Conservation (phyloP, 1,140 invertebrate species). For the Papilio aristodemus region DNA sequence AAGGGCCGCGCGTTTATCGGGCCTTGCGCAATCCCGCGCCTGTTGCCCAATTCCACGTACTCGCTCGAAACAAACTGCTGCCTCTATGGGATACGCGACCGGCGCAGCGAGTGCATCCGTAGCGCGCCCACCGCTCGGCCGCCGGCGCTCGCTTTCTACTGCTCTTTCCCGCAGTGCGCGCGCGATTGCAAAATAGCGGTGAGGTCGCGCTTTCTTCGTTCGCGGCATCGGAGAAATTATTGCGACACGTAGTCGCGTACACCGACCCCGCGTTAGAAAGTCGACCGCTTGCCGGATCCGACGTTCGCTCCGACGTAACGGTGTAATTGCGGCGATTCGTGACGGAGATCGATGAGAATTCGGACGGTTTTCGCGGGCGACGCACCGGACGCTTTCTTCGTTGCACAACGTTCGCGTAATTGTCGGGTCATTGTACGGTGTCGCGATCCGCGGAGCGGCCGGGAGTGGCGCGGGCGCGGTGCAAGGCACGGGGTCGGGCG, state of each 20-base stretch:
- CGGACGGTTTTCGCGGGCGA: slow-evolving; percentile 63
- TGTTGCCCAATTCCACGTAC: slow-evolving; percentile 64
- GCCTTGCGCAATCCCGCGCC: slow-evolving; percentile 63
- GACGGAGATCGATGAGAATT: slow-evolving; percentile 69
- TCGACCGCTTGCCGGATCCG: slow-evolving; percentile 78
- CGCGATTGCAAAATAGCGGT: slow-evolving; percentile 73
- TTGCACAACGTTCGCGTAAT: slow-evolving; percentile 72
- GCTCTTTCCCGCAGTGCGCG: slow-evolving; percentile 56
- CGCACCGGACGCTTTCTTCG: slow-evolving; percentile 67
- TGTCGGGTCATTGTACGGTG: slow-evolving; percentile 63
- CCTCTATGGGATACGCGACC: background rate
- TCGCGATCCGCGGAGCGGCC: slow-evolving; percentile 44
- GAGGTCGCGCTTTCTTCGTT: slow-evolving; percentile 80
- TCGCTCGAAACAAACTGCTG: slow-evolving; percentile 33
- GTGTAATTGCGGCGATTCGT: slow-evolving; percentile 76
- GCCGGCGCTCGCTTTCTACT: slow-evolving; percentile 66
- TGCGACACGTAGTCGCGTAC: slow-evolving; percentile 75
- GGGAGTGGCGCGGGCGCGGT: slow-evolving; percentile 69
- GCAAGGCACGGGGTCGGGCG: no score
- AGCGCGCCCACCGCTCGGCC: slow-evolving; percentile 33
- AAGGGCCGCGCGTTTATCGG: slow-evolving; percentile 70
- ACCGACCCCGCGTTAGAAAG: slow-evolving; percentile 79
- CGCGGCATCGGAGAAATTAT: slow-evolving; percentile 78
- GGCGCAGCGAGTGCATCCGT: slow-evolving; percentile 35
- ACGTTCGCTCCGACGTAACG: slow-evolving; percentile 71